Conservation (phyloP, 1,140 invertebrate genomes). For the Bicyclus anynana region DNA sequence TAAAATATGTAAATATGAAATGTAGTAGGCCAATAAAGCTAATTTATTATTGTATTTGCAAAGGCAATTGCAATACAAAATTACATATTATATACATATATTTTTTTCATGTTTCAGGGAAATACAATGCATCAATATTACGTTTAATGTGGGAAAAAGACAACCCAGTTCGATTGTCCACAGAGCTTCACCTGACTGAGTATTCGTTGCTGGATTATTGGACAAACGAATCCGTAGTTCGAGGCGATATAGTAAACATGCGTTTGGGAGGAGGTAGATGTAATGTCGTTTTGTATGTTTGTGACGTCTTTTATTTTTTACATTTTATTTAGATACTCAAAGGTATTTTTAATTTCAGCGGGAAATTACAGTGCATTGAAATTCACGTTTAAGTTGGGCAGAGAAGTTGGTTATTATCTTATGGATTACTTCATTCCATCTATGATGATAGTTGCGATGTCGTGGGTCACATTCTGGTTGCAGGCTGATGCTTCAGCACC, state of each 20-base stretch:
- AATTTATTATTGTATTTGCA: no score
- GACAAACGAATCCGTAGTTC: conserved; percentile 83
- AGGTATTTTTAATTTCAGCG: conserved; percentile 77
- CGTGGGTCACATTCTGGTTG: conserved; percentile 95
- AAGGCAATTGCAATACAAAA: no score
- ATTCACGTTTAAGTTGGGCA: conserved; percentile 86
- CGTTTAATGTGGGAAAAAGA: conserved; percentile 85
- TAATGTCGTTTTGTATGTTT: conserved; percentile 50
- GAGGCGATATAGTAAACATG: conserved; percentile 81
- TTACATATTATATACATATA: neutral
- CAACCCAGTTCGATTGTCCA: conserved; percentile 85
- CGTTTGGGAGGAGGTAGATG: conserved; percentile 82
- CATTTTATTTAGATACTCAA: neutral
- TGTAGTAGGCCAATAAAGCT: neutral
- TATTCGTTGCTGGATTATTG: conserved; percentile 84
- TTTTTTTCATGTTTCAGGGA: conserved; percentile 78
- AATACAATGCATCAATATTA: conserved; percentile 87
- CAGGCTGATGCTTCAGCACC: conserved; percentile 91
- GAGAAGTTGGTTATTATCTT: conserved; percentile 92
- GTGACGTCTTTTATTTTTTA: conserved; percentile 23
- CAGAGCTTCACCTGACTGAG: conserved; percentile 89
- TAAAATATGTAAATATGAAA: neutral
- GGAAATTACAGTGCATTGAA: conserved; percentile 89
- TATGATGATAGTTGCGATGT: conserved; percentile 91
- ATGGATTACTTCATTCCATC: conserved; percentile 95